Percentiles rank a stretch among this genome's conserved stretches.
These are phyloP conservation scores for Todus mexicanus DNA, from an alignment of 2,797 vertebrate species.

Conservation along the genomic window DNA sequence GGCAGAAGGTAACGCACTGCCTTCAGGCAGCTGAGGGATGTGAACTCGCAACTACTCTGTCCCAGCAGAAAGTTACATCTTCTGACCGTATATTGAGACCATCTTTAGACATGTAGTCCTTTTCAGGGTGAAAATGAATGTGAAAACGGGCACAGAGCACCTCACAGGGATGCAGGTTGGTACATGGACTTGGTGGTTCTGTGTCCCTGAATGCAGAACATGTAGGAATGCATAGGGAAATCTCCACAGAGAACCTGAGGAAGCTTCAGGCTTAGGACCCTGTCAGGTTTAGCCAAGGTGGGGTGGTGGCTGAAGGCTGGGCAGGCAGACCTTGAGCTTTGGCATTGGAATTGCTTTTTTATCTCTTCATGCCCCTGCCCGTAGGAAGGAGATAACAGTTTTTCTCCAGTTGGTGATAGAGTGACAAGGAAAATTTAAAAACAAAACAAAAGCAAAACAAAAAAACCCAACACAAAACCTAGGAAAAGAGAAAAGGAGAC, in stretches of 20 bases:
- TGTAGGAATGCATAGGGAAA: background rate
- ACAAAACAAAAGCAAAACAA: background rate
- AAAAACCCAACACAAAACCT: background rate
- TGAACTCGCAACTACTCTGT: background rate
- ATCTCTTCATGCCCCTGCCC: background rate
- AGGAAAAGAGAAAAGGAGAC: background rate
- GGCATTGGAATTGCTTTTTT: constrained; percentile 20
- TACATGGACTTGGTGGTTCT: background rate
- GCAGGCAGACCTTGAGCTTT: background rate
- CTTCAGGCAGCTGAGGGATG: background rate
- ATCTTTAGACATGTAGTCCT: background rate
- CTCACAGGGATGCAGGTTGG: background rate
- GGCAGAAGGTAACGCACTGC: background rate
- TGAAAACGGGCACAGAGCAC: background rate
- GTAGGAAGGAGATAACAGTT: background rate
- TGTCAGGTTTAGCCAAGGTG: background rate
- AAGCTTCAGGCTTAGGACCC: background rate
- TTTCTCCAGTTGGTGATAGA: background rate
- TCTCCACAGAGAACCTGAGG: background rate
- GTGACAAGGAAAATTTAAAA: background rate
- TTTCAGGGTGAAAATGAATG: background rate
- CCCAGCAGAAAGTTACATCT: background rate
- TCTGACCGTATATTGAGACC: background rate
- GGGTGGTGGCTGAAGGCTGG: background rate
- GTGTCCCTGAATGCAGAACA: background rate